phyloP scores from a whole-genome alignment of 2,113 vertebrate species.

The Ailuropoda melanoleuca region DNA sequence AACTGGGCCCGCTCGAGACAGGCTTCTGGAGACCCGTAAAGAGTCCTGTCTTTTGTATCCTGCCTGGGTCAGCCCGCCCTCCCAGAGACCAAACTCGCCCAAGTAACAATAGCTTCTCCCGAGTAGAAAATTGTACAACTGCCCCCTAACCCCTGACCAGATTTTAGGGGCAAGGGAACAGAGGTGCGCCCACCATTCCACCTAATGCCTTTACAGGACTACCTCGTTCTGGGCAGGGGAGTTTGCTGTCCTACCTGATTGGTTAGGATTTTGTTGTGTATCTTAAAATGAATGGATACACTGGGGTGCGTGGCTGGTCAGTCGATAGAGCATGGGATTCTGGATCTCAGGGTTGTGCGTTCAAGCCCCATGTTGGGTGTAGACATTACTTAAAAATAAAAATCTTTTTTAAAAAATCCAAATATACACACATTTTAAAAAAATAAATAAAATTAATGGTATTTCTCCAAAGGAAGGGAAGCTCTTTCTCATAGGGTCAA shows the following conservation, averaged over 20 bases:
- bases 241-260: neutral
- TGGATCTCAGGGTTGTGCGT: neutral
- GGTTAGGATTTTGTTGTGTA: neutral
- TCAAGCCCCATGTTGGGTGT: too few relatives aligned
- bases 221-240: neutral
- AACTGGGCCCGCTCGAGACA: neutral
- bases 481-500: neutral
- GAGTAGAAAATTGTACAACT: neutral
- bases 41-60: neutral
- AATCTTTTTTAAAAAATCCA: too few relatives aligned
- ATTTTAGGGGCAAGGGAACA: neutral
- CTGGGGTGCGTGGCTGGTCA: neutral
- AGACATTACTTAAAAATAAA: too few relatives aligned
- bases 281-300: neutral
- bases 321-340: neutral
- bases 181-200: neutral
- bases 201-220: neutral
- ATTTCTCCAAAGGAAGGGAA: neutral
- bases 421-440: too few relatives aligned
- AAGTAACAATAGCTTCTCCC: neutral
- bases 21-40: neutral
- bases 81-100: neutral
- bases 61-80: neutral
- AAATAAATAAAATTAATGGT: neutral
- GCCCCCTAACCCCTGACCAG: too few relatives aligned